Percentiles rank a stretch among this genome's conserved stretches.
phyloP scores from a whole-genome alignment of 2,888 invertebrate species.

The Parascotia fuliginaria region DNA sequence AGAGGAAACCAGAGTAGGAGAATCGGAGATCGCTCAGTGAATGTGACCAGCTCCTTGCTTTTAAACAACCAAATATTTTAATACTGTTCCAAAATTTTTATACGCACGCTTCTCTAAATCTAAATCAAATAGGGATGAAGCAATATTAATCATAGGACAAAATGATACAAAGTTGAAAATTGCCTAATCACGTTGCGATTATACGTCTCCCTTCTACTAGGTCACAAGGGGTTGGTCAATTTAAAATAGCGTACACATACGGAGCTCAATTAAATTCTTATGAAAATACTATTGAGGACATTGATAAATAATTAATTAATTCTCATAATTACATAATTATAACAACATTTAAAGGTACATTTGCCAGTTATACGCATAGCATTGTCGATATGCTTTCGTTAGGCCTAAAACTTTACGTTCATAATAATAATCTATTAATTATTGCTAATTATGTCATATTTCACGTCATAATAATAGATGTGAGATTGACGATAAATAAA shows the following conservation, averaged over 20 bases:
- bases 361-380: neutral
- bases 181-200: too few species aligned
- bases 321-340: too few species aligned
- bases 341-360: neutral
- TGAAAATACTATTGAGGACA: slow-evolving; percentile 24
- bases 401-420: slow-evolving; percentile 1
- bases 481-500: too few species aligned
- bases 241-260: slow-evolving; percentile 6
- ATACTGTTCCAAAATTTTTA: too few species aligned
- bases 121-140: too few species aligned
- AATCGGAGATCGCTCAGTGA: slow-evolving; percentile 11
- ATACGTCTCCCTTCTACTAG: too few species aligned
- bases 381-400: slow-evolving; percentile 2
- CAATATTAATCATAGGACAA: too few species aligned
- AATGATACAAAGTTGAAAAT: too few species aligned
- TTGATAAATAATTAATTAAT: slow-evolving; percentile 1
- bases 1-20: slow-evolving; percentile 48
- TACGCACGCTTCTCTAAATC: too few species aligned
- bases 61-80: neutral
- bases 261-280: slow-evolving; percentile 49
- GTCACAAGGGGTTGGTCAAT: slow-evolving; percentile 1
- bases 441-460: too few species aligned
- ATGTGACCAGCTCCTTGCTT: slow-evolving; percentile 21
- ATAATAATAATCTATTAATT: too few species aligned
- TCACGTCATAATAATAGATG: too few species aligned